These are phyloP conservation scores for Argopecten irradians DNA, from an alignment of 1,140 invertebrate species.

Conservation along the genomic window DNA sequence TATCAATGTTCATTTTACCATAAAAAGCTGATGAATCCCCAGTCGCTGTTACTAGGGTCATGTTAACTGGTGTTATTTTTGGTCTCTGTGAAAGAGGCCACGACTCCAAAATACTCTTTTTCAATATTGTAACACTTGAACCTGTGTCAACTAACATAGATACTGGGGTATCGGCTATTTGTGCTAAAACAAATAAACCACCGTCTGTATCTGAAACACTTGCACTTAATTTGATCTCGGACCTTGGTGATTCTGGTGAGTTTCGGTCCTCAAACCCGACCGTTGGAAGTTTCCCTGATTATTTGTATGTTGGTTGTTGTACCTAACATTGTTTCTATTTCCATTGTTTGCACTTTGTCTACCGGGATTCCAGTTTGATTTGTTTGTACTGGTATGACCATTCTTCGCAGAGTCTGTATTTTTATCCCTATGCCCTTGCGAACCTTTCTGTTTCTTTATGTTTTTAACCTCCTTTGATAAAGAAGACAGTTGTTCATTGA, in stretches of 20 bases:
- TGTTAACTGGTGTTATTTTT: constrained; percentile 19
- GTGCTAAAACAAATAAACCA: too few relatives aligned
- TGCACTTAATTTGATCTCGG: too few relatives aligned
- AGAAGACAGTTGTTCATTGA: not conserved
- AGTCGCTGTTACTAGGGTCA: constrained; percentile 46
- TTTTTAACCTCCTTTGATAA: not conserved
- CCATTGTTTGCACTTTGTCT: too few relatives aligned
- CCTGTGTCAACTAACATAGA: constrained; percentile 44
- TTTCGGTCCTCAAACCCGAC: constrained; percentile 26
- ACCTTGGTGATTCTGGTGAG: not conserved
- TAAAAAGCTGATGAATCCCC: constrained; percentile 45
- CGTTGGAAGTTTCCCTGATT: not conserved
- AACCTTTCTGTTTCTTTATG: too few relatives aligned
- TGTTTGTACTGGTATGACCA: too few relatives aligned
- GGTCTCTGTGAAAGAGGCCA: not conserved
- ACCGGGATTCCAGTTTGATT: not conserved
- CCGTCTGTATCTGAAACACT: too few relatives aligned
- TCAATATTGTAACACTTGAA: constrained; percentile 35
- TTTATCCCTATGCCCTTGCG: too few relatives aligned
- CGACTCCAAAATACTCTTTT: constrained; percentile 26
- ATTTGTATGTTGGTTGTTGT: not conserved
- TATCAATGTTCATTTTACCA: constrained; percentile 24
- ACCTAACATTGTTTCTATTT: not conserved
- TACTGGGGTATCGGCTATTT: not conserved
- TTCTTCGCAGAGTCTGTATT: too few relatives aligned